Base-by-base conservation (phyloP, 2,888 invertebrate species). In the Operophtera brumata region DNA sequence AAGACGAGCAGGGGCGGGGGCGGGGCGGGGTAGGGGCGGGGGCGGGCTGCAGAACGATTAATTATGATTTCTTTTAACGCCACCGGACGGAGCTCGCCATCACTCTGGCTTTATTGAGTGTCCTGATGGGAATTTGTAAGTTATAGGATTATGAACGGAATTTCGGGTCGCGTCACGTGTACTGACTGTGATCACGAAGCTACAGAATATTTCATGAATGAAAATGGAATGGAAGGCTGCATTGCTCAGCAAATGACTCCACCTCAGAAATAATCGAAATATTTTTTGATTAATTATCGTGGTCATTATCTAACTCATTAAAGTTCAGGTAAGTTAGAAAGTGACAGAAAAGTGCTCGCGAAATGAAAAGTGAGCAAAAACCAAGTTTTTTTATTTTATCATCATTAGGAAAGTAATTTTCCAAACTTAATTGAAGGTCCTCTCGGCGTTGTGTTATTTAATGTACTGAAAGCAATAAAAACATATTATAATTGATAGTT, bases 41-140 rank as follows among this genome's bases (percentile, higher is more conserved):
- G 80, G 80, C 78, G 76, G 79, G 55, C 43, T 78, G 76, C 72
- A 70, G 71, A 70, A 82, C 86, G 78, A 89, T 88, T 88, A 86
- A 88, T 89, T 88, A 87, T 88, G 81, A 88, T 87, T 87, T 88
- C 86, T 88, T 87, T 86, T 82, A 83, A 82, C 82, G 80, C 75
- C 69, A 65, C 65, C 70, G 75, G 82, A 82, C 82, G 75, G 66
- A 65, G 75, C 62, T 55, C 64, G 67, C 57, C 69, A 63, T 69
- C 55, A 69, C 45, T 55, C 52, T 62, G 58, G 62, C 59, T 66
- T 64, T 65, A 79, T 77, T 80, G 73, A 71, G 73, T 80, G 67
- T 75, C 59, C 57, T 64, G 61, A 73, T 70, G 64, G 69, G 51
- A 64, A 69, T 63, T 56, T 56, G 47, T 59, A 56, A 64, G 54